Base-by-base conservation (phyloP, 2,797 vertebrate species). In the Thaleichthys pacificus region DNA sequence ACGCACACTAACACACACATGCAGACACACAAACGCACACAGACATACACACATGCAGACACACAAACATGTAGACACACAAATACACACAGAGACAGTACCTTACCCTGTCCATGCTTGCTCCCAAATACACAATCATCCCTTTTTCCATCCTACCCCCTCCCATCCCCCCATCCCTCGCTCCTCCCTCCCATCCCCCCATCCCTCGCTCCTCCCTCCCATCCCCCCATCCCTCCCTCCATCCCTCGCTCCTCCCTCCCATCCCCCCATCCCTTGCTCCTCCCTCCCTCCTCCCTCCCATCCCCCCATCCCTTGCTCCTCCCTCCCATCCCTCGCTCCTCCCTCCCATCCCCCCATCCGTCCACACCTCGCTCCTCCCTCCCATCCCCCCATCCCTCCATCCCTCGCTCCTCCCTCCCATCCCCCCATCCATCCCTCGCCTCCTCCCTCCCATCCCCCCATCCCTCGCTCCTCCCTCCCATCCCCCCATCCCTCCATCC, bases 181-280 rank as follows among this genome's bases (percentile, higher is more conserved):
- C 56, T 72, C 42, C 58, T 62, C 15, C 61, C 7, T 75, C 6
- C 74, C 61, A 62, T 60, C 68, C 61, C 21, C 60, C 58, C 0
- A 24, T 17, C 15, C 28, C 61, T 15, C 9, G 3, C 15, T 12
- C 21, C 28, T 1, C 9, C 42, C 38, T 17, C 68, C 8, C 38
- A 15, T n/a, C 15, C 22, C 3, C 28, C 24, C 26, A 9, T 30
- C 14, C 14, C 26, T 28, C 28, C 28, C 28, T 28, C 28, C 0
- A 28, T 28, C 28, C 28, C 28, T 28, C 28, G 28, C 28, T 28
- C 28, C 14, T 5, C 19, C 49, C 49, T 54, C 49, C 12, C 49
- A 9, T 19, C 9, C 49, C 49, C 17, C 49, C 0, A 17, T 51
- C 8, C 8, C 8, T 51, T 3, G 15, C 47, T 51, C 19, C 15